A percentile compares a stretch with the other conserved stretches of the same genome.
phyloP scores from a whole-genome alignment of 2,888 invertebrate genomes.

The Amphipoea oculea region DNA sequence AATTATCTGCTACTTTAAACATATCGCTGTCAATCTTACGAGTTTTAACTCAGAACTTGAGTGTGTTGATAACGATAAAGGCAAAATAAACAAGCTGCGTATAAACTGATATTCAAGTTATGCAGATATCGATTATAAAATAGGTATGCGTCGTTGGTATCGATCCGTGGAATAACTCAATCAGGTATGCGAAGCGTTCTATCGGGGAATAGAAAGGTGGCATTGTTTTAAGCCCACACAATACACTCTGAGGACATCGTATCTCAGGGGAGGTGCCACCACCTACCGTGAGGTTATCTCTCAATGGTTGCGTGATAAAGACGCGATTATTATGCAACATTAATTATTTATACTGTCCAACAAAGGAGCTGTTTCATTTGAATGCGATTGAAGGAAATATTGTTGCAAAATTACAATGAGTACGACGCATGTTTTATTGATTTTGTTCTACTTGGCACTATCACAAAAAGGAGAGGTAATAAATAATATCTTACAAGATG shows the following conservation, averaged over 20 bases:
- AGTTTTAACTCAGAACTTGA: slow-evolving; percentile 24
- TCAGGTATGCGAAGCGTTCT: slow-evolving; percentile 70
- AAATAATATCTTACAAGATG: background rate
- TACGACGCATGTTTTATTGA: slow-evolving; percentile 26
- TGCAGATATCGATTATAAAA: slow-evolving; percentile 52
- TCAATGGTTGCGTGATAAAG: slow-evolving; percentile 47
- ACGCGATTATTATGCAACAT: slow-evolving; percentile 58
- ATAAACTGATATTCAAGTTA: slow-evolving; percentile 35
- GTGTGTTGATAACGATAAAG: slow-evolving; percentile 41
- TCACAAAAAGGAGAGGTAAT: background rate
- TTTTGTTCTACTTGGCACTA: slow-evolving; percentile 15
- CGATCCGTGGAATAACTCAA: slow-evolving; percentile 73
- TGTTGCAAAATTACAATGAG: slow-evolving; percentile 16
- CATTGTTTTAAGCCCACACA: slow-evolving; percentile 79
- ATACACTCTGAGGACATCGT: slow-evolving; percentile 73
- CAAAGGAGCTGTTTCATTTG: slow-evolving; percentile 42
- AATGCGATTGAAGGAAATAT: slow-evolving; percentile 50
- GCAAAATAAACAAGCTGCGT: slow-evolving; percentile 35
- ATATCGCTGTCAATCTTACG: slow-evolving; percentile 26
- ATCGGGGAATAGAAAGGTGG: slow-evolving; percentile 78
- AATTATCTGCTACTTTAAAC: slow-evolving; percentile 13
- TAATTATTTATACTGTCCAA: slow-evolving; percentile 44
- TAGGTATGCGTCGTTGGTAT: slow-evolving; percentile 77
- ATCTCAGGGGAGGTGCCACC: slow-evolving; percentile 70
- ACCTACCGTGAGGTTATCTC: slow-evolving; percentile 59